A percentile compares a stretch with the other conserved stretches of the same genome.
These are phyloP conservation scores for Masnerella sp. DNA, from an alignment of 2,888 invertebrate genomes.

Conservation along the genomic window DNA sequence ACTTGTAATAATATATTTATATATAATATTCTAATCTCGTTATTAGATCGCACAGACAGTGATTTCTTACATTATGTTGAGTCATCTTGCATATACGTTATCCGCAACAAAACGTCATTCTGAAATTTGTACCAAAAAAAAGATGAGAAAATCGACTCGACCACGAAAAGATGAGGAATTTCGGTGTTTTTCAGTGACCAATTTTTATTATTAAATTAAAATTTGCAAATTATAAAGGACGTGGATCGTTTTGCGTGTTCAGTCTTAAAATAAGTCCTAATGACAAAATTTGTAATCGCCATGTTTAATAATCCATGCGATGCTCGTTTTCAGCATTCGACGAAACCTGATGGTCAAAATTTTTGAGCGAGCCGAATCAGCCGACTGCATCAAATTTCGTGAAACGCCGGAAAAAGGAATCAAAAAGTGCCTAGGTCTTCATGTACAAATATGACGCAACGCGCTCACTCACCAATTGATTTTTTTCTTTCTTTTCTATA, in stretches of 20 bases:
- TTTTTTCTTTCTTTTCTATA: constrained; percentile 28
- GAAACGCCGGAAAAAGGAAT: constrained; percentile 24
- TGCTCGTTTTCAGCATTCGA: constrained; percentile 30
- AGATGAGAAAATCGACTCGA: too few relatives aligned
- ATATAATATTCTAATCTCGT: constrained; percentile 42
- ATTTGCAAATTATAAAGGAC: constrained; percentile 4
- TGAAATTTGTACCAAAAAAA: too few relatives aligned
- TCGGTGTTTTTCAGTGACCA: constrained; percentile 44
- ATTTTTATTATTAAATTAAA: constrained; percentile 18
- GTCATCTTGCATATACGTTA: constrained; percentile 47
- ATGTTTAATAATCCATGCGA: too few relatives aligned
- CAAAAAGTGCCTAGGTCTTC: constrained; percentile 31
- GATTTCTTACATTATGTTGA: constrained; percentile 52
- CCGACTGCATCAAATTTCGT: constrained; percentile 15
- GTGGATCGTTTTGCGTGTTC: constrained; percentile 1
- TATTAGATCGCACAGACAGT: constrained; percentile 46
- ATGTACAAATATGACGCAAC: constrained; percentile 52
- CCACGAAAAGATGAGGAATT: constrained; percentile 17
- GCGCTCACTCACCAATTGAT: constrained; percentile 35
- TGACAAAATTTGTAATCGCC: too few relatives aligned
- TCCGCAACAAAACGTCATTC: constrained; percentile 42
- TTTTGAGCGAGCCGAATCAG: not conserved
- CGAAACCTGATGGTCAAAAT: constrained; percentile 10
- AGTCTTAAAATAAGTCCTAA: too few relatives aligned
- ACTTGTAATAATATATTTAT: constrained; percentile 36